Percentiles rank a stretch among this genome's conserved stretches.
phyloP scores from a whole-genome alignment of 2,113 vertebrate genomes.

The Trichomycterus rosablanca region DNA sequence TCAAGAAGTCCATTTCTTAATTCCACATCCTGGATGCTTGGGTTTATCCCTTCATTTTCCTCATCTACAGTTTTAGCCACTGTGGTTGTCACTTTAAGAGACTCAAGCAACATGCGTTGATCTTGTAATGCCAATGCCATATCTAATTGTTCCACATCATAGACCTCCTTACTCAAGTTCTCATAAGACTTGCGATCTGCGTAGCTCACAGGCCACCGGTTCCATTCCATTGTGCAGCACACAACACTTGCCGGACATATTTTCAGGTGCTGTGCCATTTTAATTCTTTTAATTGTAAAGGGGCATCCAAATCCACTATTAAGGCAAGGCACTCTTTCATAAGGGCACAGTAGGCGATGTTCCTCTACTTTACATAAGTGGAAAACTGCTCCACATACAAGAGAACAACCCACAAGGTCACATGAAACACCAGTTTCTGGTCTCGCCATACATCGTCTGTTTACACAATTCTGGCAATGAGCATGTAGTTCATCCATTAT shows the following conservation, averaged over 20 bases:
- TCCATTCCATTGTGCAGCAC: slow-evolving; percentile 99
- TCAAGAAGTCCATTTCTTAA: slow-evolving; percentile 71
- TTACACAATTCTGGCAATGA: slow-evolving; percentile 93
- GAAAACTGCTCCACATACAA: slow-evolving; percentile 94
- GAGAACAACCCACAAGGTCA: slow-evolving; percentile 86
- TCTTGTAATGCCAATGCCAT: slow-evolving; percentile 98
- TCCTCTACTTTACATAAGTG: slow-evolving; percentile 90
- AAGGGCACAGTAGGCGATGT: slow-evolving; percentile 87
- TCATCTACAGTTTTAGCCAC: slow-evolving; percentile 80
- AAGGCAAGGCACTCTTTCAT: slow-evolving; percentile 90
- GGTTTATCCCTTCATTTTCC: slow-evolving; percentile 66
- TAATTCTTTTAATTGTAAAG: slow-evolving; percentile 80
- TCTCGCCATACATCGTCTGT: slow-evolving; percentile 88
- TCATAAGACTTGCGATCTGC: slow-evolving; percentile 93
- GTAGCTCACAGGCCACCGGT: slow-evolving; percentile 97
- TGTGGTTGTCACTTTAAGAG: slow-evolving; percentile 89
- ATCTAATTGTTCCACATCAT: slow-evolving; percentile 93
- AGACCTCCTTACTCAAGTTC: slow-evolving; percentile 91
- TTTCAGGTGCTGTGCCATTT: slow-evolving; percentile 89
- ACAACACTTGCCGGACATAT: slow-evolving; percentile 93
- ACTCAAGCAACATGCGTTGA: slow-evolving; percentile 94
- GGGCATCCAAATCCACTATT: slow-evolving; percentile 93
- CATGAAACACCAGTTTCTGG: slow-evolving; percentile 84
- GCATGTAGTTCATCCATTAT: slow-evolving; percentile 84
- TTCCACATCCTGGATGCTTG: slow-evolving; percentile 62